These are phyloP conservation scores for Caenorhabditis inopinata DNA, from an alignment of 1,140 invertebrate genomes.

Conservation along the genomic window DNA sequence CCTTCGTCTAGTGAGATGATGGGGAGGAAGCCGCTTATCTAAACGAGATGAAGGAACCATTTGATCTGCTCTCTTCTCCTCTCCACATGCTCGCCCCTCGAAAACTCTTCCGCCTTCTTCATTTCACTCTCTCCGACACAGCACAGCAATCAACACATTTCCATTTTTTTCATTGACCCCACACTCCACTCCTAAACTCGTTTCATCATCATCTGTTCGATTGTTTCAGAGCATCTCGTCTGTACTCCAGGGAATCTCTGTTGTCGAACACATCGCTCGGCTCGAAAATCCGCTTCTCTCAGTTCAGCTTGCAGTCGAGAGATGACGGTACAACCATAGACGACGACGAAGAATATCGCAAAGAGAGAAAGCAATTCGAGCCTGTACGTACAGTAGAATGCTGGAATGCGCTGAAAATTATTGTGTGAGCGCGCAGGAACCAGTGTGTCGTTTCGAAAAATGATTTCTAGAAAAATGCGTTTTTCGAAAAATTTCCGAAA, in stretches of 20 bases:
- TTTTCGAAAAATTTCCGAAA: too few relatives aligned
- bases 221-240: slow-evolving; percentile 38
- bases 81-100: neutral
- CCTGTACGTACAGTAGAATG: too few relatives aligned
- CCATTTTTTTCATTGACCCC: slow-evolving; percentile 5
- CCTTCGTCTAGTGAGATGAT: too few relatives aligned
- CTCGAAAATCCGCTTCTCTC: slow-evolving; percentile 35
- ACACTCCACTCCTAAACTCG: too few relatives aligned
- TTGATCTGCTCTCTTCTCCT: neutral
- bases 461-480: too few relatives aligned
- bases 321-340: slow-evolving; percentile 16
- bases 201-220: neutral
- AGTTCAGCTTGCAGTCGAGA: slow-evolving; percentile 22
- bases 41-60: neutral
- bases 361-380: too few relatives aligned
- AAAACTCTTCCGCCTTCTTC: neutral
- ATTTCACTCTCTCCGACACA: neutral
- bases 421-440: too few relatives aligned
- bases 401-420: too few relatives aligned
- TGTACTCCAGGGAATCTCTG: slow-evolving; percentile 26
- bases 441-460: too few relatives aligned
- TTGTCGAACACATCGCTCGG: slow-evolving; percentile 37
- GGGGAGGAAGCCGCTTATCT: too few relatives aligned
- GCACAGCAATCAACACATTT: slow-evolving; percentile 7
- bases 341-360: slow-evolving; percentile 24